phyloP scores from a whole-genome alignment of 2,888 invertebrate genomes.

The Chrysolina americana region DNA sequence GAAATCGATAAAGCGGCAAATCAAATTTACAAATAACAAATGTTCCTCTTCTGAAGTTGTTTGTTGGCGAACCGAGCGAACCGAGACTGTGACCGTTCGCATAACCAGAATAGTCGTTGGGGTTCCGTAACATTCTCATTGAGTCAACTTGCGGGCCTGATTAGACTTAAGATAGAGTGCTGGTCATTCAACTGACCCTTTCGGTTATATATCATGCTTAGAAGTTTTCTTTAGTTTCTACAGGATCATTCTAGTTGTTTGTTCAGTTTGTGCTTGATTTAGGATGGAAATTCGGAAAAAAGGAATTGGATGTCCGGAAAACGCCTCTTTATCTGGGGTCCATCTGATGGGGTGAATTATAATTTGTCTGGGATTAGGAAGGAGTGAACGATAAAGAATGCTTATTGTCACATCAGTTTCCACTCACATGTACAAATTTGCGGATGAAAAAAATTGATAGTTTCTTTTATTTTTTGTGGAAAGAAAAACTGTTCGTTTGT shows the following conservation, averaged over 20 bases:
- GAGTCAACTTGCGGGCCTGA: conserved; percentile 46
- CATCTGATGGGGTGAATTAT: no score
- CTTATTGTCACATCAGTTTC: no score
- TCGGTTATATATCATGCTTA: conserved; percentile 61
- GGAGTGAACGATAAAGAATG: no score
- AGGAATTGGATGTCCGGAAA: neutral
- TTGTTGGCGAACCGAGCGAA: conserved; percentile 62
- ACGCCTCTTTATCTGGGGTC: neutral
- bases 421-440: no score
- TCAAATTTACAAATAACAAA: conserved; percentile 67
- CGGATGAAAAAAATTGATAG: no score
- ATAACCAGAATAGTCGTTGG: conserved; percentile 48
- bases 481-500: no score
- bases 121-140: conserved; percentile 51
- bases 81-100: conserved; percentile 59
- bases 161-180: conserved; percentile 62
- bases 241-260: conserved; percentile 8
- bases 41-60: conserved; percentile 66
- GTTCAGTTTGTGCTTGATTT: conserved; percentile 8
- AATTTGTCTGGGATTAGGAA: no score
- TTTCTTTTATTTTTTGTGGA: no score
- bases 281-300: neutral
- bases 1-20: conserved; percentile 54
- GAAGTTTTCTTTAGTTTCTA: conserved; percentile 41
- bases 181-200: conserved; percentile 64